Evolutionary conservation across 2,888 invertebrate genomes (phyloP), one percentile per base, ranked within the genome.

Genomic region (Zygaena filipendulae): DNA sequence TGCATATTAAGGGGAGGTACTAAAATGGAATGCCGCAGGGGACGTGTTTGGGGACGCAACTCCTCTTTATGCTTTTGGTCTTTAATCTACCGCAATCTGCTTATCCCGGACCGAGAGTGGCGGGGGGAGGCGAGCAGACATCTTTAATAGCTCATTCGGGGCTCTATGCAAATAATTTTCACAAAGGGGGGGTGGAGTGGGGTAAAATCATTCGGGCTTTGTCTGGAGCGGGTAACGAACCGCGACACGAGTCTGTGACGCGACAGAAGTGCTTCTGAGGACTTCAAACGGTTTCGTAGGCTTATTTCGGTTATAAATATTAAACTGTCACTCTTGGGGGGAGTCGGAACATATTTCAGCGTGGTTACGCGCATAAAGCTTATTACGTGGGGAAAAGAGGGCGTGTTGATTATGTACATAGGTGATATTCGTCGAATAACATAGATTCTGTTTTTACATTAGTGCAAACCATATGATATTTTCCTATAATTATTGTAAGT

Each of bases 121-220:
- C 52, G 53, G 38, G 35, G 52, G 59, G 61, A 51, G 52, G 59
- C 30, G 38, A 58, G 63, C 59, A 69, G 69, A 70, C 72, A 70
- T 75, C 72, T 74, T 74, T 79, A 79, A 79, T 79, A 75, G 77
- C 75, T 77, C 75, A 75, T 79, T 77, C 75, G 77, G 69, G 69
- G 71, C 57, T 67, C 63, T 74, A 77, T 77, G 77, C 77, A 77
- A 75, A 77, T 77, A 75, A 74, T 75, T 75, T 74, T 64, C 40
- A 40, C 38, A 13, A 21, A 58, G 59, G 58, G 61, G 58, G 42
- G 36, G 33, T 45, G 47, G 45, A 39, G 40, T 37, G 46, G 58
- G 49, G 60, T 59, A 60, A 59, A 57, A 66, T 70, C 74, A 74
- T 74, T 74, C 66, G 72, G 69, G 70, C 75, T 77, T 79, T 79